A percentile compares a stretch with the other conserved stretches of the same genome.
Conservation (phyloP, 1,140 invertebrate genomes). For the Elymnias hypermnestra region DNA sequence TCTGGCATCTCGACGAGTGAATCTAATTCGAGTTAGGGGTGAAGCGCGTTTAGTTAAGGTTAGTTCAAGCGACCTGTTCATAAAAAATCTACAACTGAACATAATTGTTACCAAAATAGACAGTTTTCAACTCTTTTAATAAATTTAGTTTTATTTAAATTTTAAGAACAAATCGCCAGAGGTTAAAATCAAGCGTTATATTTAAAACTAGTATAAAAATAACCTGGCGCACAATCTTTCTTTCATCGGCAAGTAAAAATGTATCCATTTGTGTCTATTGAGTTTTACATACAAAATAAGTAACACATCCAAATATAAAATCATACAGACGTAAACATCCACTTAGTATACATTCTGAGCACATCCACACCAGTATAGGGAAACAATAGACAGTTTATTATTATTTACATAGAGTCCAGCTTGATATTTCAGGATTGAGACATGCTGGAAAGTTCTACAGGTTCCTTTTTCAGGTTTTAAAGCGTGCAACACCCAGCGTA, state of each 20-base stretch:
- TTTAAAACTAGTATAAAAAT: conserved; percentile 22
- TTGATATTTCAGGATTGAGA: conserved; percentile 32
- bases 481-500: conserved; percentile 59
- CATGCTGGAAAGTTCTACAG: conserved; percentile 46
- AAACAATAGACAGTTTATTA: conserved; percentile 27
- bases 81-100: too few relatives aligned
- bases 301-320: conserved; percentile 6
- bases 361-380: conserved; percentile 22
- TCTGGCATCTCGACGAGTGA: conserved; percentile 90
- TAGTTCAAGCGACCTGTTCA: conserved; percentile 40
- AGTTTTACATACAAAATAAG: conserved; percentile 15
- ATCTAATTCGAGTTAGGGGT: conserved; percentile 80
- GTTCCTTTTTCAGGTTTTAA: conserved; percentile 21
- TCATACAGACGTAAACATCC: conserved; percentile 1
- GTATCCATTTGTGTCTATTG: conserved; percentile 7
- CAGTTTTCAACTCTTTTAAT: too few relatives aligned
- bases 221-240: conserved; percentile 23
- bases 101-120: too few relatives aligned
- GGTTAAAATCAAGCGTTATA: conserved; percentile 30
- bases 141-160: neutral
- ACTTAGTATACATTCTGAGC: conserved; percentile 15
- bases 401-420: conserved; percentile 36
- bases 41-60: conserved; percentile 47
- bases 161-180: conserved; percentile 16
- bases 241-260: conserved; percentile 14